Evolutionary conservation across 2,888 invertebrate genomes (phyloP), one percentile per base, ranked within the genome.

Genomic region (Amaurobius ferox): DNA sequence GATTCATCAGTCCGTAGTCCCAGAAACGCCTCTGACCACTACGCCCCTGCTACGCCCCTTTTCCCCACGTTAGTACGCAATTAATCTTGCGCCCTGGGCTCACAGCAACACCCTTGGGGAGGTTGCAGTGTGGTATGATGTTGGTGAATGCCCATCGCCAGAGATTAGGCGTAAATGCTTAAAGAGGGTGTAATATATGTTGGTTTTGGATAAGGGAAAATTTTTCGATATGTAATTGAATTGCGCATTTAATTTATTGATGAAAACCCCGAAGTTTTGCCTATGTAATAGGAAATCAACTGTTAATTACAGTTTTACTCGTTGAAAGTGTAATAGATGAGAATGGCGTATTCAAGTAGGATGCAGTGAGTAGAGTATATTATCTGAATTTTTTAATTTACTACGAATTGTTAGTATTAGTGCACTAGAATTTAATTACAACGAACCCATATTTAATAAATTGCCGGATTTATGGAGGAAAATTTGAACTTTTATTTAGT

Each of bases 1-100:
- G 64, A 81, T 81, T 74, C 81, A 81, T 81, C 81, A 81, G 74
- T 23, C 29, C 72, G 3, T 11, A 32, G 81, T 68, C 68, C 26
- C 68, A 73, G 73, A 30, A 73, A 73, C 73, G 73, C 73, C 73
- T 55, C 73, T 61, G 32, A 61, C 32, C 23, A 40, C 44, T 32
- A 32, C 29, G 23, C 40, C 30, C 61, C 29, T 70, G 28, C 79
- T 67, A 64, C 62, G 23, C 26, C 55, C 55, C 68, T 44, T 30
- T 72, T 29, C 55, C 70, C 32, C 23, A 26, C 26, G 44, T 64
- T 32, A 62, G 29, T 61, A 40, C 39, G 39, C 62, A 70, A 78
- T 78, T 78, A 78, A 78, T 78, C 78, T 78, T 78, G 23, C 39
- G 32, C 28, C 35, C 19, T 23, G 35, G 70, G 48, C 66, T 40